Evolutionary conservation across 2,797 vertebrate species (phyloP), one percentile per base, ranked within the genome.

Genomic region (Phrynocephalus forsythii): DNA sequence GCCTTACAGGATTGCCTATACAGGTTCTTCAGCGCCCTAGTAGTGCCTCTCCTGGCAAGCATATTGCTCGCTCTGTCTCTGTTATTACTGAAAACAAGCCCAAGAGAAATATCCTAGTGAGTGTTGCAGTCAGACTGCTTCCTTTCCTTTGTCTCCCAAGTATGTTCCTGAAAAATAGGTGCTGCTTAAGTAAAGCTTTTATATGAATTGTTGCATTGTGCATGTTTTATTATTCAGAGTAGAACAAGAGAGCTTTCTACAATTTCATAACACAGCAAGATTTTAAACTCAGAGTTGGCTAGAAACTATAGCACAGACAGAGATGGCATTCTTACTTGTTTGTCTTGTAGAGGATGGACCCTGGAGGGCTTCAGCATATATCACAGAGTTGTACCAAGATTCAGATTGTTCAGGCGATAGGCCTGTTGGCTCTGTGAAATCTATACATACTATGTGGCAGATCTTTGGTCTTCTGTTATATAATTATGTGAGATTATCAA

Each of bases 1-100:
- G 96, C 86, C 92, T 99, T 88, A 97, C 95, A 0, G 98, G 99
- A 9, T 96, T 98, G 13, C 98, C 97, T 4, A 96, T 96, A 0
- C 95, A 97, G 0, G 80, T 98, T 78, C 95, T 91, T 76, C 97
- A 94, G 20, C 97, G 98, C 6, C 98, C 98, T 5, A 95, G 96
- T 96, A 98, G 98, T 0, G 97, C 98, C 0, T 96, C 97, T 0
- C 91, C 97, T 0, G 94, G 97, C 92, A 98, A 96, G 88, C 95
- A 91, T 87, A 48, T 99, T 81, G 94, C 97, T 0, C 98, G 98
- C n/a, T 99, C 98, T 0, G 38, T 98, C 95, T 98, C 98, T 0
- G 94, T 97, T 85, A 97, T 96, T 0, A 90, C 97, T 0, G 97
- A 98, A 0, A 60, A 96, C 0, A 97, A 98, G 6, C 91, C 97